Evolutionary conservation across 2,113 vertebrate genomes (phyloP), one percentile per base, ranked within the genome.

Genomic region (Canis aureus): DNA sequence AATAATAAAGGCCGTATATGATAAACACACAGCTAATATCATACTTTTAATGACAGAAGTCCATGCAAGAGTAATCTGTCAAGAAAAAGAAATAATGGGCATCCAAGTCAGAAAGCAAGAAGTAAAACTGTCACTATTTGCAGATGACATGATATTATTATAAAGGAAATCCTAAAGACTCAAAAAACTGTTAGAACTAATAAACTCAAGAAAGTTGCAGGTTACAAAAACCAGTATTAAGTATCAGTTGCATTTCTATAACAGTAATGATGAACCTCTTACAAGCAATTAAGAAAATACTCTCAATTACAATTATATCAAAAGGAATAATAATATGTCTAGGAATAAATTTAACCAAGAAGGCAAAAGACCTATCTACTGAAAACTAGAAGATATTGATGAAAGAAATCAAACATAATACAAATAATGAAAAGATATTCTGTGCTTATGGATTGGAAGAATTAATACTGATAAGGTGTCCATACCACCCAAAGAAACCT

Each of bases 261-360:
- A 78, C 38, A n/a, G 12, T 64, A 51, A 51, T 25, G 55, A 64
- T n/a, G 38, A 78, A 60, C 69, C 23, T 49, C 73, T 27, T 49
- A 60, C 51, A 29, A 22, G 38, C 49, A n/a, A 62, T 62, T 76
- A 89, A 76, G 69, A 49, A 88, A 64, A 78, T 32, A 78, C 32
- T 78, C 38, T 22, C 57, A 78, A 51, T 78, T 89, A 89, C 43
- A 76, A 62, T 22, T 17, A 9, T 19, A 78, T 60, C 38, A 78
- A 78, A 89, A 89, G 62, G 38, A 89, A 89, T 51, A 89, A 76
- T 60, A 89, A 76, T 60, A 89, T 17, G 51, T 12, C 69, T 76
- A 78, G 57, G 64, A 62, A 78, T 89, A 76, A 60, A 74, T 62
- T 78, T 78, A 89, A 78, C 20, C 38, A 89, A 78, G 57, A 43